A percentile compares a stretch with the other conserved stretches of the same genome.
Conservation (phyloP, 2,113 vertebrate genomes). For the Plecturocebus donacophilus region DNA sequence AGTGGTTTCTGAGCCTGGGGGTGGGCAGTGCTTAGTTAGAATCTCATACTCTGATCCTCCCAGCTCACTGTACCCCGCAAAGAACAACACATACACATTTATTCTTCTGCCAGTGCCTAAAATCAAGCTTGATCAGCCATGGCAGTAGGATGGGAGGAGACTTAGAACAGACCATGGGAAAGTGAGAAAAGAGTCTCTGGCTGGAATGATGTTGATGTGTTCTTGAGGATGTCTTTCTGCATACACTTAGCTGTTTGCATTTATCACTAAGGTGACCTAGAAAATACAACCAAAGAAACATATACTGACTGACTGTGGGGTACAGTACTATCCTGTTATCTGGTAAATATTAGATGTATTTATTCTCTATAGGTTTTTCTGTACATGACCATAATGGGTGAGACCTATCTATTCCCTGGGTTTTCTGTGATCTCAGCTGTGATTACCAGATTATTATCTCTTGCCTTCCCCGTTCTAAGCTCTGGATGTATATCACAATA, state of each 20-base stretch:
- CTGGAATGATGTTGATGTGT: not conserved
- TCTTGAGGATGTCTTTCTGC: not conserved
- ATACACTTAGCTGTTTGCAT: not conserved
- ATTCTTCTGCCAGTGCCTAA: not conserved
- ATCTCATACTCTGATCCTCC: not conserved
- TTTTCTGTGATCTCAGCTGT: not conserved
- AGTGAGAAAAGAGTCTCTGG: not conserved
- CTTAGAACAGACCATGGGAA: not conserved
- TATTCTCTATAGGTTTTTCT: not conserved
- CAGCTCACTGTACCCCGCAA: not conserved
- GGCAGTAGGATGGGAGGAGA: not conserved
- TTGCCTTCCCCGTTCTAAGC: not conserved
- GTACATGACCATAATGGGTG: not conserved
- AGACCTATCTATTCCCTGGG: not conserved
- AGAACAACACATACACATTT: not conserved
- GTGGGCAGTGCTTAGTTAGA: not conserved
- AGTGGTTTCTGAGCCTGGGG: not conserved
- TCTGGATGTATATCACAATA: not conserved
- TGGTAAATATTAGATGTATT: not conserved
- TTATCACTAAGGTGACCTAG: not conserved
- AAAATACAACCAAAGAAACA: not conserved
- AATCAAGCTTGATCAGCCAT: not conserved
- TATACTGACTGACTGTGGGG: not conserved
- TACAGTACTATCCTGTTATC: not conserved
- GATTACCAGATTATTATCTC: not conserved